Conservation (phyloP, 2,797 vertebrate species). For the Melanogrammus aeglefinus region DNA sequence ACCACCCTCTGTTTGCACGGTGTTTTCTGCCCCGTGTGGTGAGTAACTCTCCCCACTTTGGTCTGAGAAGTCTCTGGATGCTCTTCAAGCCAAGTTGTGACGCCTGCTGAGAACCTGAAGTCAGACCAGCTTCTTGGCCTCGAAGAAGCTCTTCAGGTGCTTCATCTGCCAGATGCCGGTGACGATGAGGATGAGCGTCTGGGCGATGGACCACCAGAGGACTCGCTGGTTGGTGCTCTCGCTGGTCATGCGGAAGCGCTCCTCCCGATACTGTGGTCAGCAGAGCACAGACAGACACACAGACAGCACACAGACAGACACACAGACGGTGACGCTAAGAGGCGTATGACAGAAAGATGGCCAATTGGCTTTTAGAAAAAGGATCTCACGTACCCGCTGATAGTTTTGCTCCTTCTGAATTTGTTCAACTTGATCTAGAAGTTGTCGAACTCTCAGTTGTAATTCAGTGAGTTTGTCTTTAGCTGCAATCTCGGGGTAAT, state of each 20-base stretch:
- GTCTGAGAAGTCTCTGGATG: constrained; percentile 18
- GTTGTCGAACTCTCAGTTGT: constrained; percentile 86
- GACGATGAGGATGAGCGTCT: constrained; percentile 91
- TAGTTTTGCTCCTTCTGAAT: constrained; percentile 98
- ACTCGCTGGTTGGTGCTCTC: constrained; percentile 97
- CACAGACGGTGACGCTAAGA: neutral
- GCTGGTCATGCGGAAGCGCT: constrained; percentile 91
- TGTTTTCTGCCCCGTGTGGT: neutral
- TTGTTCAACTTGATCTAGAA: constrained; percentile 93
- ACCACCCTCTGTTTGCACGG: constrained; percentile 14
- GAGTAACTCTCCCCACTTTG: neutral
- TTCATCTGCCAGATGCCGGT: constrained; percentile 97
- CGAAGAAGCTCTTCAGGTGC: constrained; percentile 95
- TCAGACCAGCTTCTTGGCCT: constrained; percentile 93
- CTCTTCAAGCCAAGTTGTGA: neutral
- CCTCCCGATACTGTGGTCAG: constrained; percentile 83
- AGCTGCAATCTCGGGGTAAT: constrained; percentile 94
- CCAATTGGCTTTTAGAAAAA: neutral
- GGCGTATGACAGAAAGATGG: neutral
- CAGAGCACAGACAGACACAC: neutral
- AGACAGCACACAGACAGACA: neutral
- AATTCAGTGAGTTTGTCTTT: constrained; percentile 93
- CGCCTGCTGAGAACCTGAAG: neutral
- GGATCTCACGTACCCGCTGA: constrained; percentile 81
- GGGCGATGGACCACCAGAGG: constrained; percentile 95